Base-by-base conservation (phyloP, 2,113 vertebrate species). In the Opisthocomus hoazin region DNA sequence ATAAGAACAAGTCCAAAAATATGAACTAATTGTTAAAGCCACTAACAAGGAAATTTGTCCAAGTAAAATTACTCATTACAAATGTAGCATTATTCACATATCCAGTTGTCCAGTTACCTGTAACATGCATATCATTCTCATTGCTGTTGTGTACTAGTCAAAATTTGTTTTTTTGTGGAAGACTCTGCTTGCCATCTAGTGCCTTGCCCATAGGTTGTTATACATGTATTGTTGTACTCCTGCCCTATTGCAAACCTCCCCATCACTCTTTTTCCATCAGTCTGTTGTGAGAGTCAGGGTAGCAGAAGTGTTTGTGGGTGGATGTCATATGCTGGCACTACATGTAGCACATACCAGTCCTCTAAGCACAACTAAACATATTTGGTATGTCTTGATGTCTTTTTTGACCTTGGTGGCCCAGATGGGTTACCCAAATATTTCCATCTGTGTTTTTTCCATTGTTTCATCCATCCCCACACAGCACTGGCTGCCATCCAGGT, bases 231-330 rank as follows among this genome's bases (percentile, higher is more conserved):
- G 80, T 48, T 79, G n/a, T 83, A 68, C 54, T 76, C 54, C 58
- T 91, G 34, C 24, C 50, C 64, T 58, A 46, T 71, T 57, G 29
- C 39, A 89, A 45, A 58, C 75, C 57, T 63, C 29, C 70, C 36
- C 68, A 54, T 22, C 34, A 76, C 30, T 89, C 46, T 32, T 89
- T 83, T 86, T 71, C 34, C 76, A 84, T 43, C 56, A 92, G 80
- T 69, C 71, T 94, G 37, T 91, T 93, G 90, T 80, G 39, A 86
- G 29, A 91, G 45, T 73, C 80, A 80, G 23, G 68, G 71, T 29
- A 91, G 73, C 92, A 90, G 57, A 95, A 94, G 77, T 76, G 73
- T 56, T 73, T 91, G 87, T 95, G 94, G 92, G 90, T 73, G 64
- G 94, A 84, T 69, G 60, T 45, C 81, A 60, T 91, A 87, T 89